These are phyloP conservation scores for Porites evermanni DNA, from an alignment of 92 coral and sea anemone species.

Conservation along the genomic window DNA sequence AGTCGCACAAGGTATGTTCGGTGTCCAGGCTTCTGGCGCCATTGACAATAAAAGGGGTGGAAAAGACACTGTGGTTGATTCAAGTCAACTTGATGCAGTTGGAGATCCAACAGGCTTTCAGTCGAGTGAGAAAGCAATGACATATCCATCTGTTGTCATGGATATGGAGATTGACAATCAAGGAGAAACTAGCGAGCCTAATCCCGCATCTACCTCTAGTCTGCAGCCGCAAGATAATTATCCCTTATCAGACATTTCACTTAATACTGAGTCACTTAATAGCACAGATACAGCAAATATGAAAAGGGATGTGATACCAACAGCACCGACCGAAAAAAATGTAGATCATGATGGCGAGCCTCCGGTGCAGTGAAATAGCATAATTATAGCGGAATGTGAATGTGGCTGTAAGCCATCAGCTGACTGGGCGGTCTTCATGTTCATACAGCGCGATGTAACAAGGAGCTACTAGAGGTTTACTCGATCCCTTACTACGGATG, in stretches of 20 bases:
- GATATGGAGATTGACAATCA: slow-evolving; percentile 41
- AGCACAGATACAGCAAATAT: not conserved
- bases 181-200: slow-evolving; percentile 2
- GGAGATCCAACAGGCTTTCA: not conserved
- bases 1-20: not conserved
- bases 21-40: not conserved
- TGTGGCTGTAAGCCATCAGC: too few species aligned
- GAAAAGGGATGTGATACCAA: not conserved
- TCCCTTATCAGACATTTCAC: not conserved
- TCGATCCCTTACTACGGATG: too few species aligned
- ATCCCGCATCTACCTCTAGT: not conserved
- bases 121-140: slow-evolving; percentile 2
- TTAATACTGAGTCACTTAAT: not conserved
- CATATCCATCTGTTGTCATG: slow-evolving; percentile 9
- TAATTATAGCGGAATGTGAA: not conserved
- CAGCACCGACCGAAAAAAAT: not conserved
- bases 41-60: not conserved
- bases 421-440: too few species aligned
- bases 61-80: not conserved
- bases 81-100: not conserved
- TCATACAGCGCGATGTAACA: not conserved
- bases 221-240: not conserved
- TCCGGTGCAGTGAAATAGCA: not conserved
- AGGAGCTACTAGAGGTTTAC: not conserved
- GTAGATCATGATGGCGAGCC: not conserved